Evolutionary conservation across 2,888 invertebrate species (phyloP).

Genomic region (Sipha maydis): DNA sequence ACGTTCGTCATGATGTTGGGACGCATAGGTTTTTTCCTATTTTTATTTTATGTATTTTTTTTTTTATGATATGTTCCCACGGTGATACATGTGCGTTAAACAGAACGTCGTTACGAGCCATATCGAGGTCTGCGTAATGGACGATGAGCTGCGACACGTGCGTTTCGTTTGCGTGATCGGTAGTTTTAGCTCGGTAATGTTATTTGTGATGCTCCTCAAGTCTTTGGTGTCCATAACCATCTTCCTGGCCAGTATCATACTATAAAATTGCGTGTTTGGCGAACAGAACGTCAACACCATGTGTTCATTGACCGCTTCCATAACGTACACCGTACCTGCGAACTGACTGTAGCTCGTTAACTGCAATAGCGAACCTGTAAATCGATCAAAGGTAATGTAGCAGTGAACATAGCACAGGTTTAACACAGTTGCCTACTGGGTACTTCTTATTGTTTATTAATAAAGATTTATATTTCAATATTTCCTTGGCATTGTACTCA

Average conservation of each 20-base stretch:
- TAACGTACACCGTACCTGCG: conserved; percentile 80
- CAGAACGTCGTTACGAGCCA: conserved; percentile 12
- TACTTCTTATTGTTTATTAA: too few species aligned
- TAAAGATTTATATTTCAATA: too few species aligned
- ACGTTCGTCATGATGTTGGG: not conserved
- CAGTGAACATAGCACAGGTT: not conserved
- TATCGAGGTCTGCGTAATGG: not conserved
- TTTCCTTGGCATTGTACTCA: too few species aligned
- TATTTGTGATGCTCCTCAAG: conserved; percentile 76
- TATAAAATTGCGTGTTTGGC: conserved; percentile 75
- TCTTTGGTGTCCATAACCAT: conserved; percentile 69
- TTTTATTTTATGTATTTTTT: not conserved
- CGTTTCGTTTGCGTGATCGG: conserved; percentile 65
- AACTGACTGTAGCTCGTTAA: conserved; percentile 74
- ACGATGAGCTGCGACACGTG: conserved; percentile 54
- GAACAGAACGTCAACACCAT: conserved; percentile 83
- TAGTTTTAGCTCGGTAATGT: conserved; percentile 76
- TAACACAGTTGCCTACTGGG: not conserved
- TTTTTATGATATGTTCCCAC: not conserved
- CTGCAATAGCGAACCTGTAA: conserved; percentile 23
- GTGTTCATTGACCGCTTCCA: conserved; percentile 81
- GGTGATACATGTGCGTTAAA: not conserved
- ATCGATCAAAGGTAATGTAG: not conserved
- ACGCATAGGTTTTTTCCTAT: not conserved
- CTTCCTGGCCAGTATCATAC: conserved; percentile 77